Percentiles rank a stretch among this genome's conserved stretches.
phyloP scores from a whole-genome alignment of 2,113 vertebrate genomes.

The Colius striatus region DNA sequence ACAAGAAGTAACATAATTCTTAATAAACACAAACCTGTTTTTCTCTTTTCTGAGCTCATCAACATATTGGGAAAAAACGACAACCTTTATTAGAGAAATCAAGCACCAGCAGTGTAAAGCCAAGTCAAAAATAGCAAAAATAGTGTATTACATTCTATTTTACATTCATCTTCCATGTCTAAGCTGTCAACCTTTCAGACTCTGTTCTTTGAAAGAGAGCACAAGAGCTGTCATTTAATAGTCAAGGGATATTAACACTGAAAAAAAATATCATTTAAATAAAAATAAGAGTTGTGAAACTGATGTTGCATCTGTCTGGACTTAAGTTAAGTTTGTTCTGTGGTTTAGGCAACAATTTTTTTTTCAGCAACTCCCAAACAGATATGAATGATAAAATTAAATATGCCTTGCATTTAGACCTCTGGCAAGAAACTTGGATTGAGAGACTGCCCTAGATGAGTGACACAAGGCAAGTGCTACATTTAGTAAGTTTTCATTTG shows the following conservation, averaged over 20 bases:
- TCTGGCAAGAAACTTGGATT: neutral
- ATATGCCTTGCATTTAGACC: neutral
- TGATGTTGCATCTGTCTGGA: neutral
- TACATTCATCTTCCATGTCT: neutral
- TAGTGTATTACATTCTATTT: neutral
- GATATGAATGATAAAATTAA: neutral
- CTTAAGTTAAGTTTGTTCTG: neutral
- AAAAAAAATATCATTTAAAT: conserved; percentile 27
- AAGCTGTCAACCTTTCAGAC: conserved; percentile 20
- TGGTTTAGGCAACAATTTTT: neutral
- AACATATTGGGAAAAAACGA: neutral
- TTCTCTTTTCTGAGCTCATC: neutral
- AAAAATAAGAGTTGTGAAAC: conserved; percentile 13
- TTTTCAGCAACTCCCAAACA: neutral
- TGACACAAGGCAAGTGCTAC: neutral
- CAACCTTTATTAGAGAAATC: neutral
- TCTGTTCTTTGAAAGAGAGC: conserved; percentile 1
- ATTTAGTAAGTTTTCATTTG: neutral
- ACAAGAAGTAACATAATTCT: neutral
- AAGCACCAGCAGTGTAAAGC: neutral
- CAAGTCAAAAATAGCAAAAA: conserved; percentile 28
- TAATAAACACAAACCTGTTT: neutral
- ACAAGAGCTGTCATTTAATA: conserved; percentile 15
- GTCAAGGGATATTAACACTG: conserved; percentile 21
- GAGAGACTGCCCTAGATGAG: neutral